Evolutionary conservation across 2,113 vertebrate species (phyloP).

Genomic region (Peromyscus leucopus): DNA sequence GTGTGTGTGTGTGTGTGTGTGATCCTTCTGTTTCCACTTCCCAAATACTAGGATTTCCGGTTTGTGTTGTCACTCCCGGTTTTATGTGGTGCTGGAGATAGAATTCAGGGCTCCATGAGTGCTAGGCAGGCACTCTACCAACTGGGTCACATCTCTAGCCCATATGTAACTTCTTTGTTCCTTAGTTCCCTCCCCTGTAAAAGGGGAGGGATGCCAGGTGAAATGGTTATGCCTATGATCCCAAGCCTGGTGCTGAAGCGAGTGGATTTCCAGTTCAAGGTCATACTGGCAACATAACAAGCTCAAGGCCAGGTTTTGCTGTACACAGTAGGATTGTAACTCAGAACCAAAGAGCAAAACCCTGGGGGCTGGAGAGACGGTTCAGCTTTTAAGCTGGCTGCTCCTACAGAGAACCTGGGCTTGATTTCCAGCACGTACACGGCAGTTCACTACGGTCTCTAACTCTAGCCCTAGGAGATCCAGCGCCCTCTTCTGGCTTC

Average conservation of each 20-base stretch:
- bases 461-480: neutral
- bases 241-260: neutral
- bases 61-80: neutral
- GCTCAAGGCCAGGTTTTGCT: neutral
- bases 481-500: neutral
- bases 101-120: neutral
- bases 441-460: neutral
- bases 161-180: neutral
- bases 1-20: no score
- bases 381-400: neutral
- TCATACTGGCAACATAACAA: neutral
- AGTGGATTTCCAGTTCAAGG: neutral
- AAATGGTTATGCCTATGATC: neutral
- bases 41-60: neutral
- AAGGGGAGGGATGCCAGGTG: neutral
- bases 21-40: neutral
- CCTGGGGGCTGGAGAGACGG: neutral
- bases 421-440: neutral
- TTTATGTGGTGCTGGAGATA: neutral
- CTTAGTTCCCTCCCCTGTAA: neutral
- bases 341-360: neutral
- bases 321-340: neutral
- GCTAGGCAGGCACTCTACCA: neutral
- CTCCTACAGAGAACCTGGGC: neutral
- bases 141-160: neutral